A percentile compares a stretch with the other conserved stretches of the same genome.
Evolutionary conservation across 1,140 invertebrate genomes (phyloP).

Genomic region (Dolichoris vasculosae): DNA sequence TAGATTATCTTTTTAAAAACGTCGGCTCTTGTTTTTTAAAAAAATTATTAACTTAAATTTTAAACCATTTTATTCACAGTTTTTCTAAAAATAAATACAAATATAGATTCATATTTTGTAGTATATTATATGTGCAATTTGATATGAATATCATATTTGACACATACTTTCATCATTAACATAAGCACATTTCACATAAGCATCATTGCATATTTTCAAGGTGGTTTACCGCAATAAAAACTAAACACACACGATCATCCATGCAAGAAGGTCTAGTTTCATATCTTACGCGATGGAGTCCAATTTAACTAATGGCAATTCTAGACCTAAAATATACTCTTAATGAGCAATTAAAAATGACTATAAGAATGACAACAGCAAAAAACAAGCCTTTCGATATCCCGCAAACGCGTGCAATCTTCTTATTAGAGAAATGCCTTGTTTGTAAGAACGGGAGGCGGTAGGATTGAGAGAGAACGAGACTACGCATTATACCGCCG

Average conservation of each 20-base stretch:
- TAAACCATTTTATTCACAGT: neutral
- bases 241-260: neutral
- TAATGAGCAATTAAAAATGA: conserved; percentile 40
- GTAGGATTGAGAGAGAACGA: neutral
- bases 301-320: neutral
- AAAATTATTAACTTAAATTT: too few species aligned
- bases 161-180: conserved; percentile 19
- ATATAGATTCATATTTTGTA: neutral
- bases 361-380: neutral
- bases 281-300: neutral
- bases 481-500: neutral
- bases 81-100: neutral
- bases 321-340: neutral
- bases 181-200: neutral
- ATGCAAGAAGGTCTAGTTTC: neutral
- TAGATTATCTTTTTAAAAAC: neutral
- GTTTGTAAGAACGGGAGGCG: too few species aligned
- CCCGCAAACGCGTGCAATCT: neutral
- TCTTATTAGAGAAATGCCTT: neutral
- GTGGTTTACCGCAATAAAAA: neutral
- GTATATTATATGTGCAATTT: neutral
- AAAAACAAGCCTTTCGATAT: neutral
- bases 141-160: neutral
- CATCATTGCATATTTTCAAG: neutral
- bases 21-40: neutral